A percentile compares a stretch with the other conserved stretches of the same genome.
Conservation (phyloP, 2,113 vertebrate genomes). For the Pterocles orientalis region DNA sequence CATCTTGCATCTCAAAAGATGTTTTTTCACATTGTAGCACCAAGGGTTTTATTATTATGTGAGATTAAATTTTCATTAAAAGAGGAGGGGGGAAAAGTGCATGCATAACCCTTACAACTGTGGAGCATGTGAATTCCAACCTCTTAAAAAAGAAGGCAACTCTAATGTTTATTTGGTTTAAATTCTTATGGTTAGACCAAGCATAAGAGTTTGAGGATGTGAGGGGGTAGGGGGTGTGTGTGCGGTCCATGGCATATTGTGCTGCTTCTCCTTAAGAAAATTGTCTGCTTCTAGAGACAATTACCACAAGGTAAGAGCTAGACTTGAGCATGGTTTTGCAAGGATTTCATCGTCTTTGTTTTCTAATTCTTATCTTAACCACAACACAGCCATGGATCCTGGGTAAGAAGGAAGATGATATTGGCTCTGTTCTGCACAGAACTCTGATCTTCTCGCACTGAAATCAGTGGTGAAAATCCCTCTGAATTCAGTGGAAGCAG, state of each 20-base stretch:
- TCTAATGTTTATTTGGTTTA: neutral
- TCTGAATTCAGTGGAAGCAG: constrained; percentile 4
- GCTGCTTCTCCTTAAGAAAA: neutral
- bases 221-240: neutral
- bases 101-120: neutral
- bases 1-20: neutral
- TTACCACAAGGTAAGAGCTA: neutral
- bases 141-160: neutral
- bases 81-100: neutral
- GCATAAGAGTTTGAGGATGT: neutral
- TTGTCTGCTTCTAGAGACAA: neutral
- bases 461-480: neutral
- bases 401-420: neutral
- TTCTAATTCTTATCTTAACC: neutral
- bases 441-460: neutral
- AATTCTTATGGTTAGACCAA: neutral
- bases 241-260: neutral
- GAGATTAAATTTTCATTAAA: neutral
- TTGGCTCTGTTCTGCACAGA: neutral
- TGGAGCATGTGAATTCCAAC: neutral
- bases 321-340: neutral
- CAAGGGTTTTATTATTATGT: neutral
- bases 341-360: neutral
- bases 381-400: neutral
- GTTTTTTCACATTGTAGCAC: neutral